Evolutionary conservation across 1,140 invertebrate genomes (phyloP).

Genomic region (Batillaria attramentaria): DNA sequence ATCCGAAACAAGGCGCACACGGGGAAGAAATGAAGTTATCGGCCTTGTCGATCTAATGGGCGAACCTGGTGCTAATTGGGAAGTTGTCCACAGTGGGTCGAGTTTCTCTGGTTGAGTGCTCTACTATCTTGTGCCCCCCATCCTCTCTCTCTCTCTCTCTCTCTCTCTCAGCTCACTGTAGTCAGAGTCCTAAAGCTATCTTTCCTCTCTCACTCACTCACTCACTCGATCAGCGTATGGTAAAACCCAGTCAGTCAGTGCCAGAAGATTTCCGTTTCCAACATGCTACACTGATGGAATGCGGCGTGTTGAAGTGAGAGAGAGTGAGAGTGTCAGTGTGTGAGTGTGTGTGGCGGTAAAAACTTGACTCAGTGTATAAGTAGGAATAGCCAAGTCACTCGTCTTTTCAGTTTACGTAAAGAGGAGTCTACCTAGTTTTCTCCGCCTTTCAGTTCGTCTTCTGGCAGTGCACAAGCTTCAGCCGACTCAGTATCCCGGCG

Average conservation of each 20-base stretch:
- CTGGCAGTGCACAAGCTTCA: too few species aligned
- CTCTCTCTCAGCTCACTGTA: not conserved
- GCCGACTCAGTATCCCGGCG: too few species aligned
- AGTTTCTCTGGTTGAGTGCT: too few species aligned
- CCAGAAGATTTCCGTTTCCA: not conserved
- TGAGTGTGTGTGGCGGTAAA: too few species aligned
- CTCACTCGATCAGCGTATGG: not conserved
- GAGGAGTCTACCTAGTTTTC: too few species aligned
- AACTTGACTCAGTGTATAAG: too few species aligned
- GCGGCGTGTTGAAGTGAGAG: too few species aligned
- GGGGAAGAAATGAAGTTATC: constrained; percentile 1
- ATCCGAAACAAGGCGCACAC: not conserved
- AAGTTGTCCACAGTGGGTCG: not conserved
- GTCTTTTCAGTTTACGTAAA: too few species aligned
- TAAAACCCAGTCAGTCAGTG: not conserved
- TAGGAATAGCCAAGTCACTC: too few species aligned
- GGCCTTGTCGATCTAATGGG: not conserved
- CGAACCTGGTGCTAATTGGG: not conserved
- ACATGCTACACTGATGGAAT: not conserved
- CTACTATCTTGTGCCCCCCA: not conserved
- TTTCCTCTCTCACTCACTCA: not conserved
- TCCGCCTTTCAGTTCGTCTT: too few species aligned
- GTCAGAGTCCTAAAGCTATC: not conserved
- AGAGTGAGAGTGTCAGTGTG: too few species aligned
- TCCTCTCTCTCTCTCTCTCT: not conserved